Evolutionary conservation across 2,113 vertebrate species (phyloP).

Genomic region (Nicator chloris): DNA sequence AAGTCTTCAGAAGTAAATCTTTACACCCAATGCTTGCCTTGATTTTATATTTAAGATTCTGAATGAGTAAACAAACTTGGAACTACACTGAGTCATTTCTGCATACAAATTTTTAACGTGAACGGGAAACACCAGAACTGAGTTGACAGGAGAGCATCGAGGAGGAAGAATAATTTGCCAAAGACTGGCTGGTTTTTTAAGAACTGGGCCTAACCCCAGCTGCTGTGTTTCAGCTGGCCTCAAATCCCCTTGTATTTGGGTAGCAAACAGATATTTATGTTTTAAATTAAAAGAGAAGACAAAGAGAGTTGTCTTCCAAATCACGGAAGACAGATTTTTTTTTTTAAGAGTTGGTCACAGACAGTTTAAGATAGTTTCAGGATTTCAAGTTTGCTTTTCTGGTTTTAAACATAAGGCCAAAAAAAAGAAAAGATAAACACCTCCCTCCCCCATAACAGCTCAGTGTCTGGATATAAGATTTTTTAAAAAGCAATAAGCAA

Average conservation of each 20-base stretch:
- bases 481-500: not conserved
- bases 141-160: accelerated
- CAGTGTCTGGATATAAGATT: not conserved
- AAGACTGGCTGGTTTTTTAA: not conserved
- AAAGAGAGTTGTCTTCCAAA: too few species aligned
- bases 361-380: not conserved
- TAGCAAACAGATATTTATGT: not conserved
- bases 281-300: not conserved
- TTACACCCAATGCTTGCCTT: not conserved
- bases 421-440: not conserved
- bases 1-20: not conserved
- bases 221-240: not conserved
- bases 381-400: not conserved
- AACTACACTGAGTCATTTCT: not conserved
- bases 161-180: not conserved
- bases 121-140: not conserved
- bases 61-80: not conserved
- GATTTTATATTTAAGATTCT: not conserved
- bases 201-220: not conserved
- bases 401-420: not conserved
- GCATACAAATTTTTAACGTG: not conserved
- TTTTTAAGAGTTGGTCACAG: not conserved
- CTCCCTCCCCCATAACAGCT: not conserved
- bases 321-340: not conserved
- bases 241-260: not conserved